Conservation (phyloP, 2,113 vertebrate species). For the Nyctereutes procyonoides region DNA sequence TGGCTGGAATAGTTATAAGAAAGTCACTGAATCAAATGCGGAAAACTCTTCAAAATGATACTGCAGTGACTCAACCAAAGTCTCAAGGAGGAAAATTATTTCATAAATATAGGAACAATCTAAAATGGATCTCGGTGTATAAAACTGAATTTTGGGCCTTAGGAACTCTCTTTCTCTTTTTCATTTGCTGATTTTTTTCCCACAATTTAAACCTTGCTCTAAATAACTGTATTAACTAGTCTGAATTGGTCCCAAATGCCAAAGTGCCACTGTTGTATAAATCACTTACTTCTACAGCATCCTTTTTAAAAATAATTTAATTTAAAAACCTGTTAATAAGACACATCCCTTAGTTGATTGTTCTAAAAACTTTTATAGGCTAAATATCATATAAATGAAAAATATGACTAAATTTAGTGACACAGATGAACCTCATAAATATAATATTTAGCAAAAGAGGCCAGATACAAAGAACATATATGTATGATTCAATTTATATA, state of each 20-base stretch:
- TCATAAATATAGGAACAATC: neutral
- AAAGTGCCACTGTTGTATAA: constrained; percentile 62
- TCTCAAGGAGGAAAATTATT: neutral
- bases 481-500: neutral
- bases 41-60: neutral
- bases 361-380: neutral
- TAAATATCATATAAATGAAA: neutral
- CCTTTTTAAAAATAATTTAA: neutral
- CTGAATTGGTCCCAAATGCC: neutral
- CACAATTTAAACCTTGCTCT: neutral
- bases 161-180: too few species aligned
- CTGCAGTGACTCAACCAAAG: neutral
- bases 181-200: neutral
- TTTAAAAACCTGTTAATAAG: neutral
- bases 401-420: constrained; percentile 11
- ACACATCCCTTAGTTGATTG: neutral
- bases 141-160: neutral
- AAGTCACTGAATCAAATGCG: neutral
- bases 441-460: constrained; percentile 52
- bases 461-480: constrained; percentile 20
- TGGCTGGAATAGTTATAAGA: neutral
- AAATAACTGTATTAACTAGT: neutral
- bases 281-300: neutral
- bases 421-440: constrained; percentile 38
- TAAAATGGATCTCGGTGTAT: neutral